Evolutionary conservation across 2,888 invertebrate genomes (phyloP).

Genomic region (Rotaria socialis): DNA sequence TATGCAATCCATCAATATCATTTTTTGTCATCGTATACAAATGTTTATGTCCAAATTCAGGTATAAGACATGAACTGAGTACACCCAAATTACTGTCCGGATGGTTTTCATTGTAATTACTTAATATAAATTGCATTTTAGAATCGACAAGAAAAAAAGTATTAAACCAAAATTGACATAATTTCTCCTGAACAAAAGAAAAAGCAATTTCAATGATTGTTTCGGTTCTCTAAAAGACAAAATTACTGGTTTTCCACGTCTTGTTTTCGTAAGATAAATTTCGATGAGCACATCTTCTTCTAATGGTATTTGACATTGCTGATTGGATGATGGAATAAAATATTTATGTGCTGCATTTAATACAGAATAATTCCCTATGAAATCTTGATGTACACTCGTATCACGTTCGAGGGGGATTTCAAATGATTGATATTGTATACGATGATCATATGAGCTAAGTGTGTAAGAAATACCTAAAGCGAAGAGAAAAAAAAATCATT

Average conservation of each 20-base stretch:
- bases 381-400: neutral
- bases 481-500: neutral
- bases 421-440: slow-evolving; percentile 3
- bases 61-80: slow-evolving; percentile 5
- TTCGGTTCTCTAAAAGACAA: too few relatives aligned
- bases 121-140: neutral
- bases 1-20: slow-evolving; percentile 33
- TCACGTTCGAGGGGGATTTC: neutral
- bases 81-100: neutral
- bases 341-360: neutral
- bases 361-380: neutral
- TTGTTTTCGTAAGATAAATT: neutral
- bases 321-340: slow-evolving; percentile 10
- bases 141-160: slow-evolving; percentile 33
- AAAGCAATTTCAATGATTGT: neutral
- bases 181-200: neutral
- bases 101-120: neutral
- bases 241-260: slow-evolving; percentile 19
- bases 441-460: neutral
- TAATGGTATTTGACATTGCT: slow-evolving; percentile 26
- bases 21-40: neutral
- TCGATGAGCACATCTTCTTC: slow-evolving; percentile 32
- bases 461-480: neutral
- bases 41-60: slow-evolving; percentile 20
- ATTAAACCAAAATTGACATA: slow-evolving; percentile 38